Percentiles rank a stretch among this genome's conserved stretches.
These are phyloP conservation scores for Cheilosia grossa DNA, from an alignment of 2,888 invertebrate species.

Conservation along the genomic window DNA sequence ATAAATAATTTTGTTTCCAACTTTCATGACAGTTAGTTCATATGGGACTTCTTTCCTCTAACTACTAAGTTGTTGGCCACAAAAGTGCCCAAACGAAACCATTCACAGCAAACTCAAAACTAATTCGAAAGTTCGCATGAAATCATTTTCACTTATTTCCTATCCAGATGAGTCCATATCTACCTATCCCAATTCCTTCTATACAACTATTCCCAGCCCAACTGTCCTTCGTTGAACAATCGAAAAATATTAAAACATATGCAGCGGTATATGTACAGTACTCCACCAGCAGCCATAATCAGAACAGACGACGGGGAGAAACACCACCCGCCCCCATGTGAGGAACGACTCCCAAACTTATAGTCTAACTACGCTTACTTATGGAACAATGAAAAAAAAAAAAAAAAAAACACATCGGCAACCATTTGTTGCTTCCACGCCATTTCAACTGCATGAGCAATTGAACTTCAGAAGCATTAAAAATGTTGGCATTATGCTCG, in stretches of 20 bases:
- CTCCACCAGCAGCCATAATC: neutral
- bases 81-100: neutral
- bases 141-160: constrained; percentile 20
- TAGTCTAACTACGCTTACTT: neutral
- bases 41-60: no score
- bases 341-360: neutral
- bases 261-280: neutral
- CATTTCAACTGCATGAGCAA: constrained; percentile 29
- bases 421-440: constrained; percentile 49
- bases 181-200: neutral
- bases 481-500: constrained; percentile 33
- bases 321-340: neutral
- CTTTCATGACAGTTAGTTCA: no score
- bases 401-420: neutral
- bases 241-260: constrained; percentile 18
- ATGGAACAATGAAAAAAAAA: neutral
- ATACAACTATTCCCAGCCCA: neutral
- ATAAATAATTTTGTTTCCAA: no score
- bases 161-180: constrained; percentile 6
- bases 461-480: constrained; percentile 28
- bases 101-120: neutral
- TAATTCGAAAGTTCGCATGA: neutral
- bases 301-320: neutral
- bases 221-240: constrained; percentile 3
- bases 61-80: neutral